Conservation (phyloP, 1,140 invertebrate species). For the Xylocopa sonorina region DNA sequence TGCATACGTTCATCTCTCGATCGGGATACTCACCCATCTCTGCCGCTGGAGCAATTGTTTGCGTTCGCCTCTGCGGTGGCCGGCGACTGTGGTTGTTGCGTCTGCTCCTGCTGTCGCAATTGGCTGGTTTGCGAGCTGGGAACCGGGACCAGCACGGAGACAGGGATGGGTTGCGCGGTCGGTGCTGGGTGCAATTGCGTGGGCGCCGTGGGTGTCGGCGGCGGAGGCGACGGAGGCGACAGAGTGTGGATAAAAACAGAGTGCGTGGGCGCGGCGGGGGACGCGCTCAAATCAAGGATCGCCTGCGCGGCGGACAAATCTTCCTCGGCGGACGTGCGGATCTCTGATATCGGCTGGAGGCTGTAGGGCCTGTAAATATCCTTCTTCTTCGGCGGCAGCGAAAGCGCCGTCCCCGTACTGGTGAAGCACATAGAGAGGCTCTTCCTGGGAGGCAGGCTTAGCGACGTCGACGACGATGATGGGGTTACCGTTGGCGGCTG, state of each 20-base stretch:
- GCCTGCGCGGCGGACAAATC: conserved; percentile 92
- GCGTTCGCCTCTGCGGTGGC: conserved; percentile 66
- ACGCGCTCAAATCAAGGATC: conserved; percentile 92
- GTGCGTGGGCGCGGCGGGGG: conserved; percentile 85
- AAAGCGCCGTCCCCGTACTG: conserved; percentile 90
- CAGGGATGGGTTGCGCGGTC: conserved; percentile 67
- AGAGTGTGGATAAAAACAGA: conserved; percentile 79
- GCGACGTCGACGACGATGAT: conserved; percentile 59
- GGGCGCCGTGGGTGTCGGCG: conserved; percentile 51
- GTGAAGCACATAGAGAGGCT: conserved; percentile 91
- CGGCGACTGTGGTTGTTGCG: conserved; percentile 68
- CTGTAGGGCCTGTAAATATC: conserved; percentile 94
- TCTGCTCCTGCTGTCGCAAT: conserved; percentile 68
- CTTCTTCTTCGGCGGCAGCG: conserved; percentile 92
- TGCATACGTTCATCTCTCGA: too few relatives aligned
- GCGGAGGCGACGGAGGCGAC: conserved; percentile 82
- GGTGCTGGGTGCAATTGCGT: conserved; percentile 52
- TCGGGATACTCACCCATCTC: conserved; percentile 60
- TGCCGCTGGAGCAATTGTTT: conserved; percentile 43
- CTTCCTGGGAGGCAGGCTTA: conserved; percentile 83
- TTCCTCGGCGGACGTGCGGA: conserved; percentile 87
- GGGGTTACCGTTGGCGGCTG: conserved; percentile 72
- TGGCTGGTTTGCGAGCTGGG: conserved; percentile 69
- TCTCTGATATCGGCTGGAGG: conserved; percentile 85
- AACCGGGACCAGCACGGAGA: conserved; percentile 74